phyloP scores from a whole-genome alignment of 2,113 vertebrate genomes.

The Burhinus bistriatus region DNA sequence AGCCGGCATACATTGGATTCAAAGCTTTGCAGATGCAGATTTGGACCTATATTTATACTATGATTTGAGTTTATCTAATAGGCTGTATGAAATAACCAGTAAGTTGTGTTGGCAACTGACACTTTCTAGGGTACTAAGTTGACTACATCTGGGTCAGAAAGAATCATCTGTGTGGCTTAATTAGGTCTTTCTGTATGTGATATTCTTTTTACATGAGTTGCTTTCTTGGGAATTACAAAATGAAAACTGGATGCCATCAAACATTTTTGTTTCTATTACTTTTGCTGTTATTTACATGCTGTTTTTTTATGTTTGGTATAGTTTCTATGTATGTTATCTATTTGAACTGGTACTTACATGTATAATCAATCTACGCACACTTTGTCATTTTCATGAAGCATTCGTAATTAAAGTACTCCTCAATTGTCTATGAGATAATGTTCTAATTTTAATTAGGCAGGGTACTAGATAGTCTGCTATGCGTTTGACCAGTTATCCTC shows the following conservation, averaged over 20 bases:
- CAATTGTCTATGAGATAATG: fast-evolving
- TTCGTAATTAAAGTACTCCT: neutral
- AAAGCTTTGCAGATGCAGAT: conserved; percentile 14
- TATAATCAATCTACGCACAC: neutral
- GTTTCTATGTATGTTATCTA: neutral
- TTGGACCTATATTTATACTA: neutral
- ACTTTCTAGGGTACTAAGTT: neutral
- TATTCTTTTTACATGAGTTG: neutral
- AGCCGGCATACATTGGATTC: neutral
- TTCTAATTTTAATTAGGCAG: neutral
- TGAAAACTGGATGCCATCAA: neutral
- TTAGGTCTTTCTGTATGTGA: neutral
- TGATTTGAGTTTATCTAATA: neutral
- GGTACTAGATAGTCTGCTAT: neutral
- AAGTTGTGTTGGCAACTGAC: neutral
- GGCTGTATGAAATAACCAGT: neutral
- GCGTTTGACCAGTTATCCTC: neutral
- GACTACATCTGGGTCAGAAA: neutral
- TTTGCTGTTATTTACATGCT: neutral
- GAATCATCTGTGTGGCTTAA: neutral
- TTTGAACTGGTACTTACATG: neutral
- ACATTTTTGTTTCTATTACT: neutral
- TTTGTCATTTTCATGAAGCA: neutral
- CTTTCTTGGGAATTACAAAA: neutral
- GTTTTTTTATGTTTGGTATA: neutral